phyloP scores from a whole-genome alignment of 2,797 vertebrate species.

The Chiropotes sagulatus region DNA sequence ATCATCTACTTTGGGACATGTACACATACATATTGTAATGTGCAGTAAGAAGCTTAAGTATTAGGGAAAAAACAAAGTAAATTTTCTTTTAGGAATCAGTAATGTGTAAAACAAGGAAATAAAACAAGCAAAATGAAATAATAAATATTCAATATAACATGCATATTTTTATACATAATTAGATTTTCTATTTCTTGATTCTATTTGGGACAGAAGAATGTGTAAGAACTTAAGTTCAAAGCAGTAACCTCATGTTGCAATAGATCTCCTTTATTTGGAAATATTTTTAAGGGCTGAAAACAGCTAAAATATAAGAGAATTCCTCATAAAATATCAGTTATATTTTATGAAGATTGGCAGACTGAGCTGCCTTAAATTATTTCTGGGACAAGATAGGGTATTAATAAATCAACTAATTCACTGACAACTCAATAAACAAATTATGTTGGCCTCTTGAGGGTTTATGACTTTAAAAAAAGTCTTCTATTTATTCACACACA shows the following conservation, averaged over 20 bases:
- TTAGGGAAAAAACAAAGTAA: background rate
- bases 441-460: background rate
- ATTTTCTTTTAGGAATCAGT: background rate
- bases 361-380: background rate
- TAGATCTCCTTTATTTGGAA: background rate
- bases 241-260: background rate
- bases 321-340: background rate
- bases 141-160: background rate
- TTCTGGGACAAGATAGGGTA: background rate
- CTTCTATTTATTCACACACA: background rate
- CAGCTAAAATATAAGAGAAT: background rate
- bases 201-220: background rate
- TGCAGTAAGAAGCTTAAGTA: background rate
- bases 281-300: background rate
- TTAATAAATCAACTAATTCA: background rate
- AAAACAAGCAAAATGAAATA: background rate
- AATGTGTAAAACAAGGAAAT: background rate
- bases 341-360: background rate
- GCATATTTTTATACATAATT: background rate
- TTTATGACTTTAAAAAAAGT: background rate
- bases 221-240: background rate
- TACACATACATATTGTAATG: background rate
- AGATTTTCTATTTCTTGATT: background rate
- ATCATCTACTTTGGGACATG: background rate
- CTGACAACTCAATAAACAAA: background rate